Evolutionary conservation across 2,797 vertebrate species (phyloP).

Genomic region (Gallinago stenura): DNA sequence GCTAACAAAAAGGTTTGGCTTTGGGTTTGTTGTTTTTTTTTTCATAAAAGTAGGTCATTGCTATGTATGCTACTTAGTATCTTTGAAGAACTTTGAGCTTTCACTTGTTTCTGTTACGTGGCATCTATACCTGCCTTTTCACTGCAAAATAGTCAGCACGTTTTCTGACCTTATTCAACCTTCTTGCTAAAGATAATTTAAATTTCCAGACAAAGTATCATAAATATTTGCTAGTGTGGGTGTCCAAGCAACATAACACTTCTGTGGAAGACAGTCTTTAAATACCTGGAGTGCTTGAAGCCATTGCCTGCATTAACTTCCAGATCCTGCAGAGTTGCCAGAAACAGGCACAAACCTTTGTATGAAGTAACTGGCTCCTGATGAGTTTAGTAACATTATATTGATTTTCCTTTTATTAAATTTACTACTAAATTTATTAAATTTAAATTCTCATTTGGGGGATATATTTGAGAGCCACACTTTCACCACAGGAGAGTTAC

Average conservation of each 20-base stretch:
- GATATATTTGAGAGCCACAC: neutral
- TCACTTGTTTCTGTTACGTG: neutral
- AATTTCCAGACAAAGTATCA: neutral
- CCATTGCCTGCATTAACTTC: neutral
- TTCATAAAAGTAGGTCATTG: neutral
- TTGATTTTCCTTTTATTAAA: neutral
- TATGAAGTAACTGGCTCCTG: neutral
- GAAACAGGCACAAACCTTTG: neutral
- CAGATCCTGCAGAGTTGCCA: neutral
- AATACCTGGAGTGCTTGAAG: conserved; percentile 9
- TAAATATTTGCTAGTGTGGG: neutral
- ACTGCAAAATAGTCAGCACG: neutral
- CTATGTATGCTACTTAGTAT: neutral
- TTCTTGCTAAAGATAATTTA: neutral
- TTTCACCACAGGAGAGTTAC: neutral
- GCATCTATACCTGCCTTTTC: neutral
- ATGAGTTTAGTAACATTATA: neutral
- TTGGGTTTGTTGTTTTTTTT: neutral
- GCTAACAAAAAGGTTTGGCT: neutral
- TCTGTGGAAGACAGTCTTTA: neutral
- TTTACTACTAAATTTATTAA: neutral
- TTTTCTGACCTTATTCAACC: neutral
- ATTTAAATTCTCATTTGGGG: neutral
- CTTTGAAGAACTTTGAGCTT: neutral
- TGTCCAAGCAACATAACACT: conserved; percentile 31